These are phyloP conservation scores for Uria aalge DNA, from an alignment of 2,113 vertebrate genomes.

Conservation along the genomic window DNA sequence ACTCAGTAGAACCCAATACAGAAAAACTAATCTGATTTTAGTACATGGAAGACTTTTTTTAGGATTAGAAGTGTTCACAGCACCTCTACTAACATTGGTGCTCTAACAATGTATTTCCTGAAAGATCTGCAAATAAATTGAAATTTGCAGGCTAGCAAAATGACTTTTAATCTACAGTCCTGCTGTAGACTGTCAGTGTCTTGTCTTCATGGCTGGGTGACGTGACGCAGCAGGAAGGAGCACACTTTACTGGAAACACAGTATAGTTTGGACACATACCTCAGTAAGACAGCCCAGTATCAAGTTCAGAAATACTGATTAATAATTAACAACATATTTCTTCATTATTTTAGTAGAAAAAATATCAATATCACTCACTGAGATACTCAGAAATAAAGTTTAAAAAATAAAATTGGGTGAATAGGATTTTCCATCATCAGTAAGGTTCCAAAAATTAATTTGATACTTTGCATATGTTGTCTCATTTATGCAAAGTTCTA, in stretches of 20 bases:
- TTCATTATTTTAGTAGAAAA: background rate
- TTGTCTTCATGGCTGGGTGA: background rate
- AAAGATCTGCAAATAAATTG: background rate
- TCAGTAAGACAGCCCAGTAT: background rate
- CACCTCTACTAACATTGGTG: background rate
- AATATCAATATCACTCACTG: background rate
- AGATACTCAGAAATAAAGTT: background rate
- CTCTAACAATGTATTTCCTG: background rate
- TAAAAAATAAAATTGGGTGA: background rate
- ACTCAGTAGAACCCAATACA: background rate
- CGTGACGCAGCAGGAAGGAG: background rate
- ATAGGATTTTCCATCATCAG: background rate
- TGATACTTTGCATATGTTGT: background rate
- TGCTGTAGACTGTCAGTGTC: background rate
- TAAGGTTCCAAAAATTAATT: background rate
- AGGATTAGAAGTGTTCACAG: background rate
- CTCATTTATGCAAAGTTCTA: background rate
- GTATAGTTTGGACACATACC: background rate
- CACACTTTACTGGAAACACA: background rate
- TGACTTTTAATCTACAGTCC: background rate
- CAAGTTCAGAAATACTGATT: background rate
- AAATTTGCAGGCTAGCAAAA: background rate
- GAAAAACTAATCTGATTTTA: background rate
- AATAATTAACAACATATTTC: background rate
- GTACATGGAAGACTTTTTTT: background rate